A percentile compares a stretch with the other conserved stretches of the same genome.
These are phyloP conservation scores for Camarhynchus parvulus DNA, from an alignment of 2,113 vertebrate genomes.

Conservation along the genomic window DNA sequence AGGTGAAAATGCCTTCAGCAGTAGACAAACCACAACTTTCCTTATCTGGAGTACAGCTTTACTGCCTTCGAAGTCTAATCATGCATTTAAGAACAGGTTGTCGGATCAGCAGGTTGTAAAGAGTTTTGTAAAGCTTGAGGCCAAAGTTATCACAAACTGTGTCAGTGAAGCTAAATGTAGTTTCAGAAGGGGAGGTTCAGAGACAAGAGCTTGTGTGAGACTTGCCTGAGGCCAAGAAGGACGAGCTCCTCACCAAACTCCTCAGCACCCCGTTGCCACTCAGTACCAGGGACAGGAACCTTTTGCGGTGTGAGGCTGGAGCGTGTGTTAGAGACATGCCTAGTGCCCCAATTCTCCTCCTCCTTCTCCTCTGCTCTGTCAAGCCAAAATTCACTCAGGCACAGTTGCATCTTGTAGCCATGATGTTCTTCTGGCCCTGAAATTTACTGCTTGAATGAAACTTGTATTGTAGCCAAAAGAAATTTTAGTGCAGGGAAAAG, in stretches of 20 bases:
- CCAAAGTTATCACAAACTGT: not conserved
- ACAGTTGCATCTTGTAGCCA: not conserved
- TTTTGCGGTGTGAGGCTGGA: not conserved
- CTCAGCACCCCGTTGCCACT: not conserved
- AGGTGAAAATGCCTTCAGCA: not conserved
- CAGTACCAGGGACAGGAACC: not conserved
- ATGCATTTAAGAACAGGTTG: not conserved
- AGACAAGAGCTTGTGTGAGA: not conserved
- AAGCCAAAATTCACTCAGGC: not conserved
- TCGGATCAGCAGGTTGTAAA: not conserved
- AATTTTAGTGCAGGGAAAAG: not conserved
- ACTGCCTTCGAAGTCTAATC: not conserved
- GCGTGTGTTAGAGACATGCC: not conserved
- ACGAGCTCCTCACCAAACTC: accelerated
- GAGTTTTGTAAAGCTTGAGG: not conserved
- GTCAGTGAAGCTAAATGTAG: not conserved
- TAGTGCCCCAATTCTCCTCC: not conserved
- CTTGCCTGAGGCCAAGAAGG: not conserved
- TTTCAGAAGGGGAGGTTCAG: not conserved
- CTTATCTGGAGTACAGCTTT: not conserved
- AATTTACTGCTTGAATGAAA: not conserved
- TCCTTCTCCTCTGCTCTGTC: not conserved
- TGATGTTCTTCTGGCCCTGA: not conserved
- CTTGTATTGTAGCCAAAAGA: not conserved
- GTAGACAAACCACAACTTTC: not conserved